A percentile compares a stretch with the other conserved stretches of the same genome.
phyloP scores from a whole-genome alignment of 1,140 invertebrate species.

The Drusus annulatus region DNA sequence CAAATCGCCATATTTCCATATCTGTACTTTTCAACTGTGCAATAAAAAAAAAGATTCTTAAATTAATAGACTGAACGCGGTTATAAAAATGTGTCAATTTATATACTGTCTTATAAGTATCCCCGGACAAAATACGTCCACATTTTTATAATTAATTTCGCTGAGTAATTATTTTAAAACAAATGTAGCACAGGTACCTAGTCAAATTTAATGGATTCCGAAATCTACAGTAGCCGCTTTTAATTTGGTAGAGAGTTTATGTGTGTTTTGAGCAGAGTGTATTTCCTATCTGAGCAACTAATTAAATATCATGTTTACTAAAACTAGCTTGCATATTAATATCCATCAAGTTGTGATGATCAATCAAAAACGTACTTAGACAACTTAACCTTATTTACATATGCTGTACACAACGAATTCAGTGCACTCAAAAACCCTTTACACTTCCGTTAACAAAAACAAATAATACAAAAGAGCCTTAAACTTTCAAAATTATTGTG shows the following conservation, averaged over 20 bases:
- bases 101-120: background rate
- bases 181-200: background rate
- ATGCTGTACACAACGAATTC: background rate
- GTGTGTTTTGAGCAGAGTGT: slow-evolving; percentile 9
- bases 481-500: background rate
- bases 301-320: slow-evolving; percentile 5
- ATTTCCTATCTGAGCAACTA: slow-evolving; percentile 4
- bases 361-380: slow-evolving; percentile 14
- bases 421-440: background rate
- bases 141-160: background rate
- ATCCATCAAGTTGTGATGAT: background rate
- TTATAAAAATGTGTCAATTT: too few species aligned
- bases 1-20: too few species aligned
- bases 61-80: too few species aligned
- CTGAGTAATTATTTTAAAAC: background rate
- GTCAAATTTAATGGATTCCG: background rate
- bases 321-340: slow-evolving; percentile 8
- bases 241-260: slow-evolving; percentile 7
- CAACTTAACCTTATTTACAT: slow-evolving; percentile 11
- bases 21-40: too few species aligned
- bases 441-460: background rate
- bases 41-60: too few species aligned
- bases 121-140: background rate
- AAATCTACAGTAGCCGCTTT: slow-evolving; percentile 13
- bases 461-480: background rate